These are phyloP conservation scores for Selenia dentaria DNA, from an alignment of 2,888 invertebrate species.

Conservation along the genomic window DNA sequence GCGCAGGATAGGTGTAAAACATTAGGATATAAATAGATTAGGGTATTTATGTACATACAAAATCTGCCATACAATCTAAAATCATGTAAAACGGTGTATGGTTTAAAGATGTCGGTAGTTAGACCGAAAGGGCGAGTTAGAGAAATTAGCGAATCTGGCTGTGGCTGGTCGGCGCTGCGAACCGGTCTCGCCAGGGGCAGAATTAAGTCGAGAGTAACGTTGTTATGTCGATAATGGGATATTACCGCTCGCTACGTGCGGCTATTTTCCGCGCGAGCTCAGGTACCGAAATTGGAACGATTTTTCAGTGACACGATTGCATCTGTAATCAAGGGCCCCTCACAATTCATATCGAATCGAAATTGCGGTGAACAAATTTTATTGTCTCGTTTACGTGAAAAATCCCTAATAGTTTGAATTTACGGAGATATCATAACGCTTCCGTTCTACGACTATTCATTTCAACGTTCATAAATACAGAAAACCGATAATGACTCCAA, in stretches of 20 bases:
- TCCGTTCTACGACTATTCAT: slow-evolving; percentile 19
- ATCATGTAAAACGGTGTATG: too few species aligned
- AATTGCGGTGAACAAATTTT: slow-evolving; percentile 12
- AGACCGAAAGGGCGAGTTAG: slow-evolving; percentile 44
- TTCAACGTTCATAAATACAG: slow-evolving; percentile 26
- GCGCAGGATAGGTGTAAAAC: too few species aligned
- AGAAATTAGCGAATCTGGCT: slow-evolving; percentile 62
- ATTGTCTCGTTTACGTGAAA: slow-evolving; percentile 20
- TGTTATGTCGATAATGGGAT: slow-evolving; percentile 76
- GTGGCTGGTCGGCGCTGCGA: slow-evolving; percentile 40
- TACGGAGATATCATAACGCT: slow-evolving; percentile 10
- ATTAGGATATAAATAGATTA: too few species aligned
- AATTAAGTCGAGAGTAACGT: slow-evolving; percentile 80
- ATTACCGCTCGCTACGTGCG: slow-evolving; percentile 67
- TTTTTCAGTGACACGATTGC: slow-evolving; percentile 74
- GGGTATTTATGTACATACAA: too few species aligned
- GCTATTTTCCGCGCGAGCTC: slow-evolving; percentile 65
- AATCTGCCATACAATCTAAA: too few species aligned
- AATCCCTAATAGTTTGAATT: slow-evolving; percentile 9
- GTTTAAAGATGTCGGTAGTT: slow-evolving; percentile 27
- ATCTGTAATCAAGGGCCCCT: slow-evolving; percentile 51
- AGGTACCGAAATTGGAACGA: slow-evolving; percentile 69
- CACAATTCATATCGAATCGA: slow-evolving; percentile 32
- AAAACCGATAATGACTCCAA: slow-evolving; percentile 31
- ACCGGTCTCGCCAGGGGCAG: slow-evolving; percentile 54